Conservation (phyloP, 2,113 vertebrate genomes). For the Oryzias celebensis region DNA sequence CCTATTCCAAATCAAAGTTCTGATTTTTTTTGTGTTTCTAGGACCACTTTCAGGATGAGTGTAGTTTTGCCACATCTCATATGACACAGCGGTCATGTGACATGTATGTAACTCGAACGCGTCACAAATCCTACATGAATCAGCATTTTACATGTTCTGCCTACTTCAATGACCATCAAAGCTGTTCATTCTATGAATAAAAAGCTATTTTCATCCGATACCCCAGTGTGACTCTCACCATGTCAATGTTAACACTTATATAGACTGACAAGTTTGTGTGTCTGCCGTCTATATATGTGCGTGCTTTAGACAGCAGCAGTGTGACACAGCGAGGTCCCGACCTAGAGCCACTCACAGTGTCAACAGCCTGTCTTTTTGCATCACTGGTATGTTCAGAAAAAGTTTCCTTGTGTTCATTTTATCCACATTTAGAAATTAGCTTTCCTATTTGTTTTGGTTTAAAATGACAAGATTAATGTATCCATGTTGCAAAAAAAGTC, state of each 20-base stretch:
- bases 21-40: background rate
- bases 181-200: slow-evolving; percentile 56
- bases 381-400: slow-evolving; percentile 20
- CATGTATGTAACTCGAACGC: slow-evolving; percentile 4
- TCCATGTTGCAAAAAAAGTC: no score
- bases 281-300: slow-evolving; percentile 18
- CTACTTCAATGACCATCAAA: slow-evolving; percentile 41
- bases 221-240: slow-evolving; percentile 34
- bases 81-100: slow-evolving; percentile 2
- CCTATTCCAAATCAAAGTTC: background rate
- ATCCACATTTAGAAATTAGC: background rate
- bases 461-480: no score
- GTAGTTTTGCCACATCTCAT: background rate
- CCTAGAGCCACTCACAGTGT: slow-evolving; percentile 60
- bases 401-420: background rate
- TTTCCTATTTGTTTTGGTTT: background rate
- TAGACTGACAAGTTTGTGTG: slow-evolving; percentile 36
- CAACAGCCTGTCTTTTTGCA: slow-evolving; percentile 45
- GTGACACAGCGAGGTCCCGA: slow-evolving; percentile 45
- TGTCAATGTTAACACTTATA: slow-evolving; percentile 42
- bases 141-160: slow-evolving; percentile 5
- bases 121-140: background rate
- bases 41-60: background rate
- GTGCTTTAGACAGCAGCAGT: slow-evolving; percentile 16
- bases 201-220: slow-evolving; percentile 57